Percentiles rank a stretch among this genome's conserved stretches.
Conservation (phyloP, 2,113 vertebrate genomes). For the Oxyruncus cristatus region DNA sequence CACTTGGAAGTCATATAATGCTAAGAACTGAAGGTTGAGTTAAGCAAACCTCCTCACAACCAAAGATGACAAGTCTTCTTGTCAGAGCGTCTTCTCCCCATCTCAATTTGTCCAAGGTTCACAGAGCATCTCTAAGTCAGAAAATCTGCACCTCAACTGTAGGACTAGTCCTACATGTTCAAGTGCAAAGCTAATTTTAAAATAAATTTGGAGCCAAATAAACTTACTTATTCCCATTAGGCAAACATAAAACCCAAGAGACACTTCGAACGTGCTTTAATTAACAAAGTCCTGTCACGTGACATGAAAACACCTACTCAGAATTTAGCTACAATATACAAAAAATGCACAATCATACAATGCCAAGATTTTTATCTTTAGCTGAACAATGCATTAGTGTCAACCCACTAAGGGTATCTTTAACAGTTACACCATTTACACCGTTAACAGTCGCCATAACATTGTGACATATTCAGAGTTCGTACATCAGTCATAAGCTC, state of each 20-base stretch:
- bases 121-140: neutral
- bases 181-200: neutral
- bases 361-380: neutral
- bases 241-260: neutral
- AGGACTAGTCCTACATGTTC: neutral
- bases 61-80: neutral
- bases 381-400: neutral
- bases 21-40: neutral
- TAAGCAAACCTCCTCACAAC: neutral
- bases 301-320: neutral
- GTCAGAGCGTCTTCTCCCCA: neutral
- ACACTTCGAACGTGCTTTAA: neutral
- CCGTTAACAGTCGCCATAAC: neutral
- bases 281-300: neutral
- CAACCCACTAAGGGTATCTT: neutral
- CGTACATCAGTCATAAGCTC: neutral
- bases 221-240: neutral
- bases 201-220: neutral
- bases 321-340: neutral
- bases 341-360: neutral
- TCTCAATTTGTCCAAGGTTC: neutral
- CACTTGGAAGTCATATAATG: neutral
- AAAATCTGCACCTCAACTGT: neutral
- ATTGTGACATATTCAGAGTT: neutral
- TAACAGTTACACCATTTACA: neutral